Conservation (phyloP, 2,888 invertebrate genomes). For the Spisula subtruncata region DNA sequence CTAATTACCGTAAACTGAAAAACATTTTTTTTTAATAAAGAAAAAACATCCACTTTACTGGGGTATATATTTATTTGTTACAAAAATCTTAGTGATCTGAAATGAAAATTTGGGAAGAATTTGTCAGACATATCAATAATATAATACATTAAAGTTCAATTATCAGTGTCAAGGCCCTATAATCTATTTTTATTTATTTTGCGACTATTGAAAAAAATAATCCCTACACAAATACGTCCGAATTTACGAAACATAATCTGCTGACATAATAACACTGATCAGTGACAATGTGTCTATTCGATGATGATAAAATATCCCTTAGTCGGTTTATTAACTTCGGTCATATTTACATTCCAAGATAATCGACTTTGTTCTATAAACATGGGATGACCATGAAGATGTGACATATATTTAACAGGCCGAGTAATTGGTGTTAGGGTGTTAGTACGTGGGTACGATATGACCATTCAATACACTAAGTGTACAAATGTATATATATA, state of each 20-base stretch:
- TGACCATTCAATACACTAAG: background rate
- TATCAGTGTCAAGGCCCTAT: too few species aligned
- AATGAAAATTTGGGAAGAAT: too few species aligned
- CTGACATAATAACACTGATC: background rate
- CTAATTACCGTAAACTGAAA: too few species aligned
- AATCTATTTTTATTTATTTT: background rate
- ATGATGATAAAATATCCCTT: constrained; percentile 7
- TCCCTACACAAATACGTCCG: background rate
- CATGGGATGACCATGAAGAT: constrained; percentile 36
- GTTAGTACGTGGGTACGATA: background rate
- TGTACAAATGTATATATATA: too few species aligned
- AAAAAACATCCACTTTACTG: too few species aligned
- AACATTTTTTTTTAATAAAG: too few species aligned
- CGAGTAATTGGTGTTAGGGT: constrained; percentile 31
- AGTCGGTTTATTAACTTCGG: constrained; percentile 26
- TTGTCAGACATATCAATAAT: too few species aligned
- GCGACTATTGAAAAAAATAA: constrained; percentile 9
- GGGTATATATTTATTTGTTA: too few species aligned
- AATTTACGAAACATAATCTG: background rate
- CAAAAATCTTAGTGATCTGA: too few species aligned
- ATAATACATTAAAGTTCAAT: too few species aligned
- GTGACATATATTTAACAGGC: constrained; percentile 43
- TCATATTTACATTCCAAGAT: constrained; percentile 52
- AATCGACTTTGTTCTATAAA: constrained; percentile 43
- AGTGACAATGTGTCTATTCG: constrained; percentile 21